phyloP scores from a whole-genome alignment of 1,140 invertebrate species.

The Lordiphosa clarofinis region DNA sequence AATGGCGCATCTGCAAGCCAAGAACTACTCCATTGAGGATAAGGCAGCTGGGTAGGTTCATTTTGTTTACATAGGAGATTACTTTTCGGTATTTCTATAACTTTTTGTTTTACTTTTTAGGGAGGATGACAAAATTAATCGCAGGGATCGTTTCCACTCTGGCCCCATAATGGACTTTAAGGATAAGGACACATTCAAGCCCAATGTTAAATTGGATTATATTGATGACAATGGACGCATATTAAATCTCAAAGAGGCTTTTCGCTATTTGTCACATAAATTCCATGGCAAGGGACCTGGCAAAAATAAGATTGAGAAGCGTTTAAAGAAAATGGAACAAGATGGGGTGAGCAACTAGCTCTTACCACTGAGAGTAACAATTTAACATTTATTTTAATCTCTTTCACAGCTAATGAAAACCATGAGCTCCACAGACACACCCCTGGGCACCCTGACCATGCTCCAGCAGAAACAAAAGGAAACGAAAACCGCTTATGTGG shows the following conservation, averaged over 20 bases:
- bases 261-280: constrained; percentile 96
- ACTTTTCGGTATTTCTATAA: too few species aligned
- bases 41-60: constrained; percentile 89
- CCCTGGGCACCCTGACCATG: constrained; percentile 95
- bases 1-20: constrained; percentile 88
- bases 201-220: constrained; percentile 98
- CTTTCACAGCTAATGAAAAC: constrained; percentile 94
- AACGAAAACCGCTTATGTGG: constrained; percentile 95
- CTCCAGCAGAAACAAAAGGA: constrained; percentile 98
- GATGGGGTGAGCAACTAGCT: constrained; percentile 84
- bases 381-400: constrained; percentile 53
- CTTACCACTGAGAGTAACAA: too few species aligned
- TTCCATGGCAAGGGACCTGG: constrained; percentile 99
- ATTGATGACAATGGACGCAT: constrained; percentile 96
- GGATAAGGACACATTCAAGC: constrained; percentile 96
- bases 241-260: constrained; percentile 97
- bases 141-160: constrained; percentile 87
- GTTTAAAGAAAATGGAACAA: constrained; percentile 96
- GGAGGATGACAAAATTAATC: constrained; percentile 90
- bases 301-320: constrained; percentile 98
- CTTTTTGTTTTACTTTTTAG: constrained; percentile 77
- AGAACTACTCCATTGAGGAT: constrained; percentile 98
- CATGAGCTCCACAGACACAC: constrained; percentile 99
- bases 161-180: constrained; percentile 95
- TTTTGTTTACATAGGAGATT: too few species aligned